Base-by-base conservation (phyloP, 2,113 vertebrate species). In the Atractosteus spatula region DNA sequence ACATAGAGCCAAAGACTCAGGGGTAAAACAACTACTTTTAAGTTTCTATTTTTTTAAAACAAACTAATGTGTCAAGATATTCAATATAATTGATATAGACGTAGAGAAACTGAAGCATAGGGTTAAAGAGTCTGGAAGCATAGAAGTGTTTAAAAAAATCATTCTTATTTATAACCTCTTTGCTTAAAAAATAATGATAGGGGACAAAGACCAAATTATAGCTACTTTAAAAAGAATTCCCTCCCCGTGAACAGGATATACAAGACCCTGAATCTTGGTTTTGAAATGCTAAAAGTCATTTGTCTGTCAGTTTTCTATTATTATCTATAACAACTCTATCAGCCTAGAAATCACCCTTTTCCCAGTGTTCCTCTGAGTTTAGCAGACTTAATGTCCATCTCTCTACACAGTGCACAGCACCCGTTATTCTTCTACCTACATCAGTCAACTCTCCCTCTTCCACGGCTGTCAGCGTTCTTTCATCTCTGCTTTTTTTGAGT, bases 231-330 rank as follows among this genome's bases (percentile, higher is more conserved):
- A 16, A 57, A 42, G 68, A 42, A 57, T 29, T 12, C 55, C 55
- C 68, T 43, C 51, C 54, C 43, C 29, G 10, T 17, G 51, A 29
- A 14, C 66, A 68, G 55, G 55, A 57, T 43, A 69, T 41, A 5
- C 51, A 6, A 6, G 68, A 41, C 55, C 51, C 29, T 42, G 54
- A 57, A 6, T 11, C 29, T 13, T 43, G 17, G 2, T 11, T 57
- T 55, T 41, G 4, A 7, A 69, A 42, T 41, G 12, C 55, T 56
- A 54, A 14, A 54, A 57, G 68, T 43, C 51, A 13, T 69, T 57
- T 69, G 68, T 57, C 54, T 69, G 68, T 69, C 68, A 56, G 68
- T 57, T 54, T 14, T 41, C n/a, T n/a, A 17, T 69, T 57, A 69
- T 57, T 41, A 69, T 69, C 68, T 57, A 29, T 45, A 55, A 69